Base-by-base conservation (phyloP, 92 coral and sea anemone species). In the Micromussa lordhowensis region DNA sequence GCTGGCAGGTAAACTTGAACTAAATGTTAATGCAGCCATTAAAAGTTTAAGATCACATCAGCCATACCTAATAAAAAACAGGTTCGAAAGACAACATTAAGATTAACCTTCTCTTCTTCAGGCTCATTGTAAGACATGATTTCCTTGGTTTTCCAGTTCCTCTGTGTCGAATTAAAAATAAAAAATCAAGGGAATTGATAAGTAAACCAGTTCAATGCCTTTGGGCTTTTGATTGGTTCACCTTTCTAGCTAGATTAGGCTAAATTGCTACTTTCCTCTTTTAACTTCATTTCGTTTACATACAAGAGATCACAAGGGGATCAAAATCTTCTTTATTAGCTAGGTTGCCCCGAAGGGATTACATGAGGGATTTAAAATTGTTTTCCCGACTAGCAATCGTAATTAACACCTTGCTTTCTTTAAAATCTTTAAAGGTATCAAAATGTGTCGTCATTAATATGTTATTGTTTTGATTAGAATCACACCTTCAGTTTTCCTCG, bases 1-100 rank as follows among this genome's bases (percentile, higher is more conserved):
- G 90, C 92, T 97, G 79, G 98, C 99, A 93, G 99, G 99, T 95
- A 88, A 87, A 78, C 53, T 59, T n/a, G 21, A 59, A 44, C 51
- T 44, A 44, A 44, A 36, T 44, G 51, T 44, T 44, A 36, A n/a
- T n/a, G n/a, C 4, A 44, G 9, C 51, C 51, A 44, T 44, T 44
- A 8, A 13, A 44, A 44, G 51, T 44, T 44, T 7, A 44, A 44
- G 51, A 44, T 44, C 51, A 8, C 51, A 44, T 44, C 38, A 36
- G 38, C 38, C 38, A 36, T 5, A 36, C 38, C 2, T 36, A 36
- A 36, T 36, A 36, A 36, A 36, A 36, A 36, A 36, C 38, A 36
- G 38, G 38, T 2, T 5, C 38, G 38, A 8, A 44, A 8, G 51
- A 44, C 10, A 8, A 44, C 12, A 44, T 8, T 44, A 8, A 44